These are phyloP conservation scores for Endomychus coccineus DNA, from an alignment of 2,888 invertebrate species.

Conservation along the genomic window DNA sequence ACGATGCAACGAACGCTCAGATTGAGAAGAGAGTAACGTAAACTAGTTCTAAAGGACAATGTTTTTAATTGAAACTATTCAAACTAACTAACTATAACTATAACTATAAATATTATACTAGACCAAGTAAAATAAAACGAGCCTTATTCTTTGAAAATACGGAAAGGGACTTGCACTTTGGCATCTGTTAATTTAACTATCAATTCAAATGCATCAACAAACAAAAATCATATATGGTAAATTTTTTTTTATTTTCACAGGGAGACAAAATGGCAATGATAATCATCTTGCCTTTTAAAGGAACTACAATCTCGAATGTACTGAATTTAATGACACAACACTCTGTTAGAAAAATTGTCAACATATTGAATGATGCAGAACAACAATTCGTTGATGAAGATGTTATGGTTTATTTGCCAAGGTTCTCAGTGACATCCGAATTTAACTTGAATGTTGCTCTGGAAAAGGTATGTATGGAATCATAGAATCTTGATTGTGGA, in stretches of 20 bases:
- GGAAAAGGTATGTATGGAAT: conserved; percentile 46
- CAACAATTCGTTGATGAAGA: conserved; percentile 51
- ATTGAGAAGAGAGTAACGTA: too few relatives aligned
- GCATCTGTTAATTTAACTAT: too few relatives aligned
- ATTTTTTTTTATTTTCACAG: conserved; percentile 26
- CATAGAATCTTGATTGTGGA: too few relatives aligned
- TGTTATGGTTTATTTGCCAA: conserved; percentile 57
- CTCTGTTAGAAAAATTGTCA: conserved; percentile 48
- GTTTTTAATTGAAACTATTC: too few relatives aligned
- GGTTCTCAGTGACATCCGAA: conserved; percentile 56
- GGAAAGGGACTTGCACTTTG: too few relatives aligned
- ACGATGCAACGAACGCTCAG: too few relatives aligned
- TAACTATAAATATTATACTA: too few relatives aligned
- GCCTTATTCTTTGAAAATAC: too few relatives aligned
- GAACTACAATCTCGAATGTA: conserved; percentile 46
- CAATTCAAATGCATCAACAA: background rate
- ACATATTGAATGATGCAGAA: conserved; percentile 45
- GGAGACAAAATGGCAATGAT: conserved; percentile 58
- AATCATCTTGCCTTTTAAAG: conserved; percentile 54
- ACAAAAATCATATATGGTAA: background rate
- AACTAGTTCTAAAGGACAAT: too few relatives aligned
- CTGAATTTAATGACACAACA: conserved; percentile 47
- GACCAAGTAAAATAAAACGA: too few relatives aligned
- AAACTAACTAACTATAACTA: too few relatives aligned
- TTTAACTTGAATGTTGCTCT: conserved; percentile 52